Evolutionary conservation across 2,113 vertebrate species (phyloP).

Genomic region (Cryptoleucopteryx plumbea): DNA sequence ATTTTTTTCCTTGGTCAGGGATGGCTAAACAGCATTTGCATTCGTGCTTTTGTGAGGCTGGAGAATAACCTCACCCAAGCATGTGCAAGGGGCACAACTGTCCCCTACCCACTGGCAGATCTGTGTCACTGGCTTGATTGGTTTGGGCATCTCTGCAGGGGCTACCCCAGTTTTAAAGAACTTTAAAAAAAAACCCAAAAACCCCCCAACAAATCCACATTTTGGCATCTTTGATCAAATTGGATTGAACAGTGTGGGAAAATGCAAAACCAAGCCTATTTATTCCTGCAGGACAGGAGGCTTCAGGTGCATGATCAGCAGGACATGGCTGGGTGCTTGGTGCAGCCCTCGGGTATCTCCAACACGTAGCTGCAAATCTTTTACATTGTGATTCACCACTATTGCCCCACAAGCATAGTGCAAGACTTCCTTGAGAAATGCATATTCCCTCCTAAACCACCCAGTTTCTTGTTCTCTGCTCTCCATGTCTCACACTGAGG

Average conservation of each 20-base stretch:
- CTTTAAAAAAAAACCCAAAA: fast-evolving
- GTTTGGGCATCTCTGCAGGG: neutral
- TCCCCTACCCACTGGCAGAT: neutral
- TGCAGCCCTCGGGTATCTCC: neutral
- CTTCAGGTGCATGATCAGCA: fast-evolving
- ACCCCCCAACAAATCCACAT: neutral
- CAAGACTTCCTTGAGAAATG: neutral
- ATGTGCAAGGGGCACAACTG: fast-evolving
- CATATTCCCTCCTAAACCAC: neutral
- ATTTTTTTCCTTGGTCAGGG: neutral
- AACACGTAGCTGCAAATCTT: neutral
- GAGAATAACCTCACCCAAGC: neutral
- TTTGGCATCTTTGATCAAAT: neutral
- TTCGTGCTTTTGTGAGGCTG: neutral
- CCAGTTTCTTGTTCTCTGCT: neutral
- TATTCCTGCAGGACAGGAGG: neutral
- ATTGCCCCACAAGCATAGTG: fast-evolving
- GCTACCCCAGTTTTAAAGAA: neutral
- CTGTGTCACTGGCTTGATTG: neutral
- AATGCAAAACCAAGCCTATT: neutral
- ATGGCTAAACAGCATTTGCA: neutral
- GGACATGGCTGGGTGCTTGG: neutral
- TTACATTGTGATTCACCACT: neutral
- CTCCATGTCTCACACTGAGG: neutral
- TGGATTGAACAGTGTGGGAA: neutral